phyloP scores from a whole-genome alignment of 1,140 invertebrate genomes.

The Cydia splendana region DNA sequence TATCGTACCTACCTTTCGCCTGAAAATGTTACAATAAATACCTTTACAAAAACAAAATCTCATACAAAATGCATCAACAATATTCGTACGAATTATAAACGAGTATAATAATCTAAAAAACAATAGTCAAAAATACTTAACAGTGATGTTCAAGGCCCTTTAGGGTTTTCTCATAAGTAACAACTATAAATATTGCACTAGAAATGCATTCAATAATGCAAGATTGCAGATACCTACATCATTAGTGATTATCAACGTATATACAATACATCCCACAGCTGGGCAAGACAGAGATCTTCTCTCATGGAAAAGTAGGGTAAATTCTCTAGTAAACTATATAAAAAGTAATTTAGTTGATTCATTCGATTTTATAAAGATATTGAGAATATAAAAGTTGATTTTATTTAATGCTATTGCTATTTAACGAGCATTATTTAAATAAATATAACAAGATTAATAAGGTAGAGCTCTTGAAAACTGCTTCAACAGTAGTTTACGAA shows the following conservation, averaged over 20 bases:
- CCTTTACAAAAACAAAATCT: neutral
- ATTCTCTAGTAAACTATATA: too few relatives aligned
- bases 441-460: too few relatives aligned
- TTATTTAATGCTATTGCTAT: too few relatives aligned
- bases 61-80: constrained; percentile 8
- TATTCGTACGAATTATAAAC: constrained; percentile 9
- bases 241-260: neutral
- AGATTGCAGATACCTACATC: neutral
- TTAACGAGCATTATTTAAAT: too few relatives aligned
- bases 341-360: too few relatives aligned
- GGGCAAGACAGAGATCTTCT: neutral
- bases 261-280: neutral
- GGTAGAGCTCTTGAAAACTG: too few relatives aligned
- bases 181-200: constrained; percentile 11
- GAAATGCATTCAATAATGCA: neutral
- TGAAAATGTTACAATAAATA: neutral
- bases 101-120: constrained; percentile 30
- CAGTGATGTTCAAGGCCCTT: neutral
- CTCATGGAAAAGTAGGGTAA: neutral
- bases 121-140: constrained; percentile 3
- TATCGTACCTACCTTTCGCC: neutral
- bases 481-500: too few relatives aligned
- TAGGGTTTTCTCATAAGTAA: constrained; percentile 5
- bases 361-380: too few relatives aligned
- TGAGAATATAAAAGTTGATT: too few relatives aligned